phyloP scores from a whole-genome alignment of 2,888 invertebrate species.

The Paralinhomoeus sp. region DNA sequence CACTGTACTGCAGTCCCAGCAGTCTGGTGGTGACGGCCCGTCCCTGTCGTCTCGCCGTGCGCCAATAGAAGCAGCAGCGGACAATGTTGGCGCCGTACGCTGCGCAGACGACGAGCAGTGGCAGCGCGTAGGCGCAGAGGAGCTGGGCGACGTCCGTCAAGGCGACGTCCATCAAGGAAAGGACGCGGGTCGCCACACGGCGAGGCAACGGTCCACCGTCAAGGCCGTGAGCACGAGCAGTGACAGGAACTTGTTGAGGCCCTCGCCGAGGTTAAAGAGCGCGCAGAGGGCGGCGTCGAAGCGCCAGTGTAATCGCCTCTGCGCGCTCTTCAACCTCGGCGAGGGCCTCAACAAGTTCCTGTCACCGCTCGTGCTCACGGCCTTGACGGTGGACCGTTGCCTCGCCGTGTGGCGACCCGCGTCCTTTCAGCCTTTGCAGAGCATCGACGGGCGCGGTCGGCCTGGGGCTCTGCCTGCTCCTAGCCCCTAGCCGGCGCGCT shows the following conservation, averaged over 20 bases:
- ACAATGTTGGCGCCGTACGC: conserved; percentile 21
- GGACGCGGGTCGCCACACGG: conserved; percentile 16
- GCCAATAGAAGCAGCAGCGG: conserved; percentile 11
- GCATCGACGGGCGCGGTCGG: conserved; percentile 13
- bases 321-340: conserved; percentile 14
- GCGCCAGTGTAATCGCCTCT: conserved; percentile 13
- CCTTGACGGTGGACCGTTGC: conserved; percentile 17
- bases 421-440: conserved; percentile 16
- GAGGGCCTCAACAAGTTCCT: conserved; percentile 20
- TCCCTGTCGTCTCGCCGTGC: too few species aligned
- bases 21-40: too few species aligned
- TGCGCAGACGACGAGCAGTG: conserved; percentile 15
- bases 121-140: conserved; percentile 15
- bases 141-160: conserved; percentile 14
- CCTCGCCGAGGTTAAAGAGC: conserved; percentile 15
- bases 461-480: conserved; percentile 10
- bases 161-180: conserved; percentile 9
- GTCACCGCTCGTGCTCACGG: conserved; percentile 18
- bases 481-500: conserved; percentile 16
- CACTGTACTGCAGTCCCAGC: too few species aligned
- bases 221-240: conserved; percentile 19
- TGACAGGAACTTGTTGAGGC: conserved; percentile 18
- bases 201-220: conserved; percentile 16
- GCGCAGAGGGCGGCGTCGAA: conserved; percentile 14
- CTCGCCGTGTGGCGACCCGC: conserved; percentile 16